Conservation (phyloP, 2,113 vertebrate species). For the Sinocyclocheilus anophthalmus region DNA sequence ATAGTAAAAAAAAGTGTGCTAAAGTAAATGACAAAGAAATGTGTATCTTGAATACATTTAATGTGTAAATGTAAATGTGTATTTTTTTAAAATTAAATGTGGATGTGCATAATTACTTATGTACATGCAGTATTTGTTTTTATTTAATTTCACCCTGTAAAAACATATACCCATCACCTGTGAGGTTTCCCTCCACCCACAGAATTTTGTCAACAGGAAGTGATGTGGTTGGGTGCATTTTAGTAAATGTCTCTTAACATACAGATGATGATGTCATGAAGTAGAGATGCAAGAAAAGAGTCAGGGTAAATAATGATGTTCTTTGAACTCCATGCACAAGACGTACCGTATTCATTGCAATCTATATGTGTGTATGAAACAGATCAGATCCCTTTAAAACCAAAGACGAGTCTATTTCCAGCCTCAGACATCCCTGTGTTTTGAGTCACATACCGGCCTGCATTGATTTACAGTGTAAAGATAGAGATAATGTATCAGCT, state of each 20-base stretch:
- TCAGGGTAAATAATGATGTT: not conserved
- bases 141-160: too few relatives aligned
- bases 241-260: not conserved
- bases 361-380: not conserved
- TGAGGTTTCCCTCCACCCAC: not conserved
- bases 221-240: not conserved
- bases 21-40: too few relatives aligned
- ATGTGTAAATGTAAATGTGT: too few relatives aligned
- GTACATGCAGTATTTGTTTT: too few relatives aligned
- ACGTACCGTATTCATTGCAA: constrained; percentile 17
- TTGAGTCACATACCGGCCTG: constrained; percentile 10
- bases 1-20: too few relatives aligned
- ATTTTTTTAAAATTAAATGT: too few relatives aligned
- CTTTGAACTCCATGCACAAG: constrained; percentile 22
- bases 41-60: too few relatives aligned
- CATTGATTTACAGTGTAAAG: constrained; percentile 29
- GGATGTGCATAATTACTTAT: too few relatives aligned
- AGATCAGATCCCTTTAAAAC: not conserved
- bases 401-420: constrained; percentile 37
- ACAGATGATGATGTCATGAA: not conserved
- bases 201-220: constrained; percentile 7
- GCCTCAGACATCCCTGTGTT: constrained; percentile 10
- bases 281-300: not conserved
- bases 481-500: constrained; percentile 21
- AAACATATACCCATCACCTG: not conserved